Base-by-base conservation (phyloP, 1,140 invertebrate species). In the Trichomalopsis sarcophagae region DNA sequence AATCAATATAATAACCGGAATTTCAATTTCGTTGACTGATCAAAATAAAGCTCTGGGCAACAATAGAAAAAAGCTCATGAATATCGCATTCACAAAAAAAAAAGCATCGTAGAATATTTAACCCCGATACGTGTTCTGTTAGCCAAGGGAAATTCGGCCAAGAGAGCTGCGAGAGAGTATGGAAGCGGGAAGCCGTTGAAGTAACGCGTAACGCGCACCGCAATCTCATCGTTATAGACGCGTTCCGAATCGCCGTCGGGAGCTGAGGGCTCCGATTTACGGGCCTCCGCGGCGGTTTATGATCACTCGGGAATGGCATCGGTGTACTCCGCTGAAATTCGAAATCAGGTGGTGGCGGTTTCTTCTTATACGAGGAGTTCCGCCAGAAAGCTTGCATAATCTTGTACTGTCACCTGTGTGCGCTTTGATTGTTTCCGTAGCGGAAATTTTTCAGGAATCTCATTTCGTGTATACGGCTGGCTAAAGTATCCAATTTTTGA, bases 211-310 rank as follows among this genome's bases (percentile, higher is more conserved):
- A 78, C 50, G 76, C 47, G 50, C 23, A 1, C 50, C 23, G 50
- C 33, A 78, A 78, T 66, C 47, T 66, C 50, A 78, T 78, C 50
- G 76, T 78, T 62, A 78, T 78, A 66, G 76, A 33, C 76, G 30
- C 76, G 7, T 66, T 27, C 40, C 50, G 50, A 33, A 33, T 78
- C 30, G 27, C 76, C 11, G 55, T n/a, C 1, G 17, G 7, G 10
- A 44, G 40, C 40, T 44, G 40, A 11, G 40, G 9, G 0, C 55
- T 62, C 30, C 50, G 76, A 78, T 78, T 78, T 78, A 78, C 50
- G 76, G 50, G 14, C 50, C 76, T 66, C 4, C 14, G 27, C 50
- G 50, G 13, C 30, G 30, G 23, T 66, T 78, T 78, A 78, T 78
- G 76, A 78, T 78, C 76, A 62, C 3, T 50, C 50, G n/a, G 27